phyloP scores from a whole-genome alignment of 2,797 vertebrate genomes.

The Acrocephalus scirpaceus region DNA sequence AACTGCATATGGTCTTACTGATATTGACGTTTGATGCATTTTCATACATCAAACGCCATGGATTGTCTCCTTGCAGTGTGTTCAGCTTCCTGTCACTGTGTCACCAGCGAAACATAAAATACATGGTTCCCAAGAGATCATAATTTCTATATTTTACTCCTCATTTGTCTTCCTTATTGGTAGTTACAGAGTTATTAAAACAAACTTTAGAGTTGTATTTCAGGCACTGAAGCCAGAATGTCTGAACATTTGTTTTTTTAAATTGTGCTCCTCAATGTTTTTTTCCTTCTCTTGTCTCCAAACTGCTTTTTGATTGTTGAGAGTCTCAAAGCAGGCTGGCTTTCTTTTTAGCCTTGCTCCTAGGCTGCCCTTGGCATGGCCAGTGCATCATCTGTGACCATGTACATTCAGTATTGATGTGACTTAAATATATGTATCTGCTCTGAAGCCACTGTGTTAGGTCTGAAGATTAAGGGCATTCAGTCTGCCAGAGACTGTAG shows the following conservation, averaged over 20 bases:
- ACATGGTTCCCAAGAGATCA: neutral
- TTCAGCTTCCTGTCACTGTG: neutral
- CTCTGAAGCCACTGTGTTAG: neutral
- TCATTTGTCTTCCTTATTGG: neutral
- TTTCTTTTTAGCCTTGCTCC: neutral
- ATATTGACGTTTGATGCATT: neutral
- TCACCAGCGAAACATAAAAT: neutral
- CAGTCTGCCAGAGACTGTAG: neutral
- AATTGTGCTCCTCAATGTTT: neutral
- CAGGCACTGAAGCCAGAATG: conserved; percentile 31
- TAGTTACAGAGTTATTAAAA: conserved; percentile 21
- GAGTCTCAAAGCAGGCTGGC: neutral
- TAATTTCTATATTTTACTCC: conserved; percentile 10
- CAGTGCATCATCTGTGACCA: neutral
- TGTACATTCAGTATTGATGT: neutral
- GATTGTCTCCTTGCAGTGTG: neutral
- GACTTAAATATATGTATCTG: neutral
- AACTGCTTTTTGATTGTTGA: neutral
- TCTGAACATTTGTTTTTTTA: neutral
- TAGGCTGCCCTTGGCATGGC: neutral
- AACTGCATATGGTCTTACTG: neutral
- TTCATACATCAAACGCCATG: neutral
- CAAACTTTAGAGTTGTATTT: conserved; percentile 32
- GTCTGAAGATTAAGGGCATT: neutral
- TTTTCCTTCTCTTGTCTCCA: neutral